phyloP scores from a whole-genome alignment of 2,888 invertebrate genomes.

The Leptura quadrifasciata region DNA sequence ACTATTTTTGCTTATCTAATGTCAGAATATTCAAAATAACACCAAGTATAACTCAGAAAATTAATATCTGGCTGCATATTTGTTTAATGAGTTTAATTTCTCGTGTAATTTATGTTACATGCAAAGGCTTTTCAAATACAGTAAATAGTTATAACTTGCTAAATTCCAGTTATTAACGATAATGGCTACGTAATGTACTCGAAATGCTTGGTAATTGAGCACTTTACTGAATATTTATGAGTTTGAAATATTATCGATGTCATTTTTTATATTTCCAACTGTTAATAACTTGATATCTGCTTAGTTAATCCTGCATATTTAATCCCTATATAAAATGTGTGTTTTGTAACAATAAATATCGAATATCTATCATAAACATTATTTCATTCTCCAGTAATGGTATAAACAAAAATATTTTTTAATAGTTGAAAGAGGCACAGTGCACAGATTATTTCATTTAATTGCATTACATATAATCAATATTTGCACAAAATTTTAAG shows the following conservation, averaged over 20 bases:
- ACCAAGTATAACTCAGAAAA: background rate
- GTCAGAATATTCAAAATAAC: background rate
- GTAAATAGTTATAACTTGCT: background rate
- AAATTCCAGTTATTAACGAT: background rate
- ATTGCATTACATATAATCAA: no score
- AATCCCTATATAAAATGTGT: no score
- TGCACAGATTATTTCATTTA: no score
- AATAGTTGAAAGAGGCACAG: no score
- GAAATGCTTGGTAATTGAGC: background rate
- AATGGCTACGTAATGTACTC: background rate
- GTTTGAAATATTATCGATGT: background rate
- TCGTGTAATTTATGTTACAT: slow-evolving; percentile 1
- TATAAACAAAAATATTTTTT: no score
- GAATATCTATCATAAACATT: no score
- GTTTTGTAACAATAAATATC: no score
- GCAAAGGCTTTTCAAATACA: background rate
- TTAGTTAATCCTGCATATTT: no score
- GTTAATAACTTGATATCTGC: no score
- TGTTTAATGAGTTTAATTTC: background rate
- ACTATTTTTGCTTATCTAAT: no score
- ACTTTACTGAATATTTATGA: background rate
- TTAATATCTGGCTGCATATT: background rate
- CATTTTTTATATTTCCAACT: background rate
- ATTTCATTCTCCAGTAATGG: no score
- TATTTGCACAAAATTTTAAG: no score